Conservation (phyloP, 2,113 vertebrate species). For the Ammodytes dubius region DNA sequence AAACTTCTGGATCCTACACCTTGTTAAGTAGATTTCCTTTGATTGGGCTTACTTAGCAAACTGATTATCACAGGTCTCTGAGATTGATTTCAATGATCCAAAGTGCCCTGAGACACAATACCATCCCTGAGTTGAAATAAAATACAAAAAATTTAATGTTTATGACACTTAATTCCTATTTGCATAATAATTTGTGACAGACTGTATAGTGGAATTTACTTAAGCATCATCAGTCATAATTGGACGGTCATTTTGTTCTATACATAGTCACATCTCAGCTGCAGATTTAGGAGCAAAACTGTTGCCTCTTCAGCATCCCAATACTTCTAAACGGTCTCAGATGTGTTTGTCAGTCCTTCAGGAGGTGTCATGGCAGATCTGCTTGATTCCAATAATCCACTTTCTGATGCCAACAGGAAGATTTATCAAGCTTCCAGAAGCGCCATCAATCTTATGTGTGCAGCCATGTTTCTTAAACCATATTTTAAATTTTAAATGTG, state of each 20-base stretch:
- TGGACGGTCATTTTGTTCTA: neutral
- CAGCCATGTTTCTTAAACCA: constrained; percentile 1
- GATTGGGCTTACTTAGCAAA: too few relatives aligned
- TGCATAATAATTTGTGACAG: too few relatives aligned
- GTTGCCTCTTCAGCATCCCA: neutral
- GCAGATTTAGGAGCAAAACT: neutral
- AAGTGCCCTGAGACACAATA: too few relatives aligned
- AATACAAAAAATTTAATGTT: too few relatives aligned
- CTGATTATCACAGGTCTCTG: too few relatives aligned
- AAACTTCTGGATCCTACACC: too few relatives aligned
- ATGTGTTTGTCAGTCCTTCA: neutral
- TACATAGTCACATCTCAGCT: neutral
- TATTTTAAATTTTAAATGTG: constrained; percentile 11
- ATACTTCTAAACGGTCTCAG: neutral
- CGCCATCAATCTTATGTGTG: constrained; percentile 5
- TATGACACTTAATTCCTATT: too few relatives aligned
- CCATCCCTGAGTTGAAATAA: too few relatives aligned
- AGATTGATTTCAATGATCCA: too few relatives aligned
- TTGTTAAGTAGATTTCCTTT: too few relatives aligned
- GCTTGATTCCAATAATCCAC: neutral
- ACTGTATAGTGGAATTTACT: neutral
- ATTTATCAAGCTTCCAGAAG: neutral
- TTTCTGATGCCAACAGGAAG: neutral
- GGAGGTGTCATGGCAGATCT: neutral
- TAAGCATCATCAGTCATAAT: neutral